Conservation (phyloP, 2,113 vertebrate species). For the Tachysurus vachellii region DNA sequence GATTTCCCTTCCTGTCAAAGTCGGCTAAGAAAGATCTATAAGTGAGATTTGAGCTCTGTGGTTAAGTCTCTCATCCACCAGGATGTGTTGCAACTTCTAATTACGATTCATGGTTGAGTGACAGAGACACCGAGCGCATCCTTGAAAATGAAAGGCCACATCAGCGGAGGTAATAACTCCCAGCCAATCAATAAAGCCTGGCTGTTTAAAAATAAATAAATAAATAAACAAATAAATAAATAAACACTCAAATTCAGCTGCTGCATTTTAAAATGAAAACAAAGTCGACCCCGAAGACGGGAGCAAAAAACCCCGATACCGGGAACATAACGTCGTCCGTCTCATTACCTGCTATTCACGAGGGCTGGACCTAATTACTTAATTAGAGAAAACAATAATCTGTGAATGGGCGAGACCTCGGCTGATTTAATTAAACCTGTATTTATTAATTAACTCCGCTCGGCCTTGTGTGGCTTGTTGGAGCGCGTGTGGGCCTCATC, state of each 20-base stretch:
- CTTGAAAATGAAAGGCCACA: constrained; percentile 33
- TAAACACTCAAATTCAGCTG: not conserved
- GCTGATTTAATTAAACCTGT: constrained; percentile 76
- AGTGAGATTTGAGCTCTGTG: not conserved
- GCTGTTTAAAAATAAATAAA: not conserved
- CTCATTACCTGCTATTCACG: constrained; percentile 74
- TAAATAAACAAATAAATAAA: too few relatives aligned
- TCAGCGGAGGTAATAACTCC: constrained; percentile 18
- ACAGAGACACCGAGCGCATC: not conserved
- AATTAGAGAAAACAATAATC: constrained; percentile 83
- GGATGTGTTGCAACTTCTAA: constrained; percentile 18
- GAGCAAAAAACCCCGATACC: not conserved
- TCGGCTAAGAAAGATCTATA: not conserved
- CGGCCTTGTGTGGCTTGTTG: constrained; percentile 64
- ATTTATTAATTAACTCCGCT: constrained; percentile 85
- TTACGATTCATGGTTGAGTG: constrained; percentile 19
- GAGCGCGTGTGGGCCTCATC: not conserved
- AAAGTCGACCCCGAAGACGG: not conserved
- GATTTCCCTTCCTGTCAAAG: not conserved
- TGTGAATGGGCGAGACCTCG: constrained; percentile 75
- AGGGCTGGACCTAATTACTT: constrained; percentile 78
- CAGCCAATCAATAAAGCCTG: constrained; percentile 33
- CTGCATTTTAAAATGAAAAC: not conserved
- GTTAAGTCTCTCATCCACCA: not conserved
- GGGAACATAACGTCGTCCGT: constrained; percentile 36